Percentiles rank a stretch among this genome's conserved stretches.
phyloP scores from a whole-genome alignment of 2,888 invertebrate species.

The Drosophila setosimentum region DNA sequence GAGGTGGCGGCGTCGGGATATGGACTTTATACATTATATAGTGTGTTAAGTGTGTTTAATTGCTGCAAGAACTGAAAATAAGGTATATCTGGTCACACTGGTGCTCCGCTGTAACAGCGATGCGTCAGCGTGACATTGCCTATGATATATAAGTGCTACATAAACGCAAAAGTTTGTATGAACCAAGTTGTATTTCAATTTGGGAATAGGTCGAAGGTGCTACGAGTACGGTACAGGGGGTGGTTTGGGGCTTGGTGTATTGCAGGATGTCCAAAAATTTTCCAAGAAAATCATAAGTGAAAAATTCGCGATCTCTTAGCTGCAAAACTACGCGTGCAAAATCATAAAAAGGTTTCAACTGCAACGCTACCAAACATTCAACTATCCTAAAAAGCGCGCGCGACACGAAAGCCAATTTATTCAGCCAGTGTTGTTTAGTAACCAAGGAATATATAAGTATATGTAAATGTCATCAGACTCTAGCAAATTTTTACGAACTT shows the following conservation, averaged over 20 bases:
- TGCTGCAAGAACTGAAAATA: slow-evolving; percentile 57
- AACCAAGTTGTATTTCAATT: slow-evolving; percentile 72
- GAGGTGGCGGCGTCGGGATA: slow-evolving; percentile 80
- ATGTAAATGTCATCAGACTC: slow-evolving; percentile 39
- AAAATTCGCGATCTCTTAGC: slow-evolving; percentile 41
- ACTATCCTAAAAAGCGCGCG: slow-evolving; percentile 53
- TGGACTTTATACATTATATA: slow-evolving; percentile 63
- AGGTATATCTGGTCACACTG: slow-evolving; percentile 45
- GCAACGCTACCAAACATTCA: slow-evolving; percentile 22
- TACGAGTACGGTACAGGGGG: slow-evolving; percentile 29
- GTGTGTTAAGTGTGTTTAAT: slow-evolving; percentile 32
- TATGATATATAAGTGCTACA: slow-evolving; percentile 79
- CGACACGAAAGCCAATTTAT: slow-evolving; percentile 66
- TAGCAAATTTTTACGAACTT: slow-evolving; percentile 29
- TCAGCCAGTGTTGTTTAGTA: slow-evolving; percentile 34
- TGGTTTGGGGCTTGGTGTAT: slow-evolving; percentile 22
- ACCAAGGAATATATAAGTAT: slow-evolving; percentile 24
- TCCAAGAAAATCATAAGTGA: slow-evolving; percentile 26
- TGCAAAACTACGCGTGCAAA: slow-evolving; percentile 58
- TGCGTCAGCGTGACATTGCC: slow-evolving; percentile 60
- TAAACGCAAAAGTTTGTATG: slow-evolving; percentile 84
- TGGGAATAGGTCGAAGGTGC: slow-evolving; percentile 15
- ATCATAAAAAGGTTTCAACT: slow-evolving; percentile 23
- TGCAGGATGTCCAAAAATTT: slow-evolving; percentile 41
- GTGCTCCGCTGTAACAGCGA: slow-evolving; percentile 46